phyloP scores from a whole-genome alignment of 2,888 invertebrate species.

The Aspidiotus rigidus region DNA sequence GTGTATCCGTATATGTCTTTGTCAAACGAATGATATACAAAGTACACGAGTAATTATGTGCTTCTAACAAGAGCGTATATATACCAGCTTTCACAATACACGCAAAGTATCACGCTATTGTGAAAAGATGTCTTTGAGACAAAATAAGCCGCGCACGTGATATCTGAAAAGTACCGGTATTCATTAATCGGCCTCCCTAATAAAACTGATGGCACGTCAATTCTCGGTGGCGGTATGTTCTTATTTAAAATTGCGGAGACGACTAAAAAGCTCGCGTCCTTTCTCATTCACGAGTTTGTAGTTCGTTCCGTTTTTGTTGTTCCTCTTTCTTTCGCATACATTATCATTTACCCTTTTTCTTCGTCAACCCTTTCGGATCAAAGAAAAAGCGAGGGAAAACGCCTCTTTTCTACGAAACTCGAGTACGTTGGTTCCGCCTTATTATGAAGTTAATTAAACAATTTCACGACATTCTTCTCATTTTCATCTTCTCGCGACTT shows the following conservation, averaged over 20 bases:
- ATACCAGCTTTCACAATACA: no score
- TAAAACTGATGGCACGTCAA: slow-evolving; percentile 32
- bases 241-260: slow-evolving; percentile 27
- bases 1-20: no score
- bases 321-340: no score
- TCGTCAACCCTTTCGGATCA: not conserved
- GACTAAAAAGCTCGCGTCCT: no score
- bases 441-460: slow-evolving; percentile 33
- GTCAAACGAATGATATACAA: no score
- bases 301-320: no score
- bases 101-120: no score
- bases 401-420: slow-evolving; percentile 23
- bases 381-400: slow-evolving; percentile 25
- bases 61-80: no score
- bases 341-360: no score
- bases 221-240: slow-evolving; percentile 24
- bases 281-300: no score
- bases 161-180: slow-evolving; percentile 25
- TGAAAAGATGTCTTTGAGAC: no score
- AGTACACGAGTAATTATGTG: no score
- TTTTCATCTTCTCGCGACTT: slow-evolving; percentile 4
- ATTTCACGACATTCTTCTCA: slow-evolving; percentile 31
- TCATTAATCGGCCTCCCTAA: slow-evolving; percentile 32
- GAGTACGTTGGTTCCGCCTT: slow-evolving; percentile 29
- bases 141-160: slow-evolving; percentile 6